Percentiles rank a stretch among this genome's conserved stretches.
These are phyloP conservation scores for Epinotia demarniana DNA, from an alignment of 2,888 invertebrate genomes.

Conservation along the genomic window DNA sequence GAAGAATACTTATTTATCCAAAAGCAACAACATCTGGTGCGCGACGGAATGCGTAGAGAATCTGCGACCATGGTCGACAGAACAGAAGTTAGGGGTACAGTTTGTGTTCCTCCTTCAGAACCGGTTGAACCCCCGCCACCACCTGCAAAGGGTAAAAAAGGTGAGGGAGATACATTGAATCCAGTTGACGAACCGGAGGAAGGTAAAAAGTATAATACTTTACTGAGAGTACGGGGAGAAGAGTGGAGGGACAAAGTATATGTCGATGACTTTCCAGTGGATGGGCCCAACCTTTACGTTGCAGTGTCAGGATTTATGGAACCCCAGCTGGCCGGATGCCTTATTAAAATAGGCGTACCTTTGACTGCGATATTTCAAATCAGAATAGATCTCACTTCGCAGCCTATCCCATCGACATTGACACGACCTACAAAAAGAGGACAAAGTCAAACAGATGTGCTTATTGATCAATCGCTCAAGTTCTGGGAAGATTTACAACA, in stretches of 20 bases:
- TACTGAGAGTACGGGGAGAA: conserved; percentile 79
- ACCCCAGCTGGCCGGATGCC: conserved; percentile 62
- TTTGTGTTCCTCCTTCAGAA: conserved; percentile 57
- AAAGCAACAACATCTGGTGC: conserved; percentile 70
- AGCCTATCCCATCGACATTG: conserved; percentile 63
- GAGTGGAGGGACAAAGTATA: conserved; percentile 83
- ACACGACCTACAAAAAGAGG: conserved; percentile 68
- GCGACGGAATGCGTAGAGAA: conserved; percentile 70
- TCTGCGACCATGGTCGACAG: conserved; percentile 70
- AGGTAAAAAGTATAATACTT: conserved; percentile 78
- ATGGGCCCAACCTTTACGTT: conserved; percentile 83
- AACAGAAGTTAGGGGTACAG: conserved; percentile 68
- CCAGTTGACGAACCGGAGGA: conserved; percentile 57
- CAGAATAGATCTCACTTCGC: conserved; percentile 63
- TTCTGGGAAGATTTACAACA: conserved; percentile 75
- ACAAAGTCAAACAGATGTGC: conserved; percentile 71
- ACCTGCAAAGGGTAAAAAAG: conserved; percentile 61
- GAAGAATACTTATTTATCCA: conserved; percentile 74
- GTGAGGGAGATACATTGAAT: conserved; percentile 49
- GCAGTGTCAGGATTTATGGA: conserved; percentile 81
- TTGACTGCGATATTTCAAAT: conserved; percentile 74
- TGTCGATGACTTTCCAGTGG: conserved; percentile 80
- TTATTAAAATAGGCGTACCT: conserved; percentile 72
- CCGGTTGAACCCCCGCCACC: conserved; percentile 50
- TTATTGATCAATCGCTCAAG: conserved; percentile 62